phyloP scores from a whole-genome alignment of 2,113 vertebrate species.

The Pelecanoides urinatrix region DNA sequence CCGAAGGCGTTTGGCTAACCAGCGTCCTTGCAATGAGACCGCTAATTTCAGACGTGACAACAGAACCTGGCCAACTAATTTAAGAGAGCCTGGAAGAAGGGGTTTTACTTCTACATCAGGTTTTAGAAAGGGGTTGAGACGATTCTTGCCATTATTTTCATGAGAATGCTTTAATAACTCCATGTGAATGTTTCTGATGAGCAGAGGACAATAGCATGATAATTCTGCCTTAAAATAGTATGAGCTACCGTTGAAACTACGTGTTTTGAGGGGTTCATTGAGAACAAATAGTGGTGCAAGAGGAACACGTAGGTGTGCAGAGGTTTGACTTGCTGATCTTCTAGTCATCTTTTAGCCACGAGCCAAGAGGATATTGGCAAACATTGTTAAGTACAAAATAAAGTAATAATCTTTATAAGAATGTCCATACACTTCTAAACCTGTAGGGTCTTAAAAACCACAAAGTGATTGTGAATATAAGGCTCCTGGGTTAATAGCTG shows the following conservation, averaged over 20 bases:
- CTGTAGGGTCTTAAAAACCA: slow-evolving; percentile 14
- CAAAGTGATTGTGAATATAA: slow-evolving; percentile 22
- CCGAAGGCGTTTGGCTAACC: rapidly evolving
- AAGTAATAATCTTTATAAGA: slow-evolving; percentile 24
- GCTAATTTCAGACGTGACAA: background rate
- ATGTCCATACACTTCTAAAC: background rate
- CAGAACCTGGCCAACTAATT: background rate
- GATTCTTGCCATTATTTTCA: background rate
- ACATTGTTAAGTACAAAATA: slow-evolving; percentile 16
- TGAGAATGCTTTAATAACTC: background rate
- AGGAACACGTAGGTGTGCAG: background rate
- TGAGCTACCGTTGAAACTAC: background rate
- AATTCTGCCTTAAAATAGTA: background rate
- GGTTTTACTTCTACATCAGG: background rate
- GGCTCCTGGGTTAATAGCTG: slow-evolving; percentile 76
- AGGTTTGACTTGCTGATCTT: background rate
- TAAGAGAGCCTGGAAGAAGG: background rate
- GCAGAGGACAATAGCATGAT: background rate
- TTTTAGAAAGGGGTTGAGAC: background rate
- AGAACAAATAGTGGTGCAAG: background rate
- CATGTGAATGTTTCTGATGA: background rate
- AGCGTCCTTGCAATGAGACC: rapidly evolving
- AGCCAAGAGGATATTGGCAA: slow-evolving; percentile 37
- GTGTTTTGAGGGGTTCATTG: background rate
- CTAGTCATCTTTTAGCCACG: background rate